Base-by-base conservation (phyloP, 2,113 vertebrate species). In the Bostrychus sinensis region DNA sequence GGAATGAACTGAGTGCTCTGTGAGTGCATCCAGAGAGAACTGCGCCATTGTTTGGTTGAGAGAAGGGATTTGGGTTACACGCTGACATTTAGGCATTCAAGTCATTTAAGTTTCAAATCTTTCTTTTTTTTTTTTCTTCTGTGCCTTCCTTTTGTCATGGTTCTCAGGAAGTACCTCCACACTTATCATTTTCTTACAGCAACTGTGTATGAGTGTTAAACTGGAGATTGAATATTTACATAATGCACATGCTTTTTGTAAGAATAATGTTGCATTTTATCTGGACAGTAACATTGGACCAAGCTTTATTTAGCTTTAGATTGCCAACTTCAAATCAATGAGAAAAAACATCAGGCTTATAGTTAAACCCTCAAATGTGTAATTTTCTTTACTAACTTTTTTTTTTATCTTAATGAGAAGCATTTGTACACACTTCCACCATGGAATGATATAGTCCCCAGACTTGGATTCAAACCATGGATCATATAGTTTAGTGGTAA, bases 21-120 rank as follows among this genome's bases (percentile, higher is more conserved):
- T 66, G 51, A 25, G 25, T 63, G 36, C 50, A 19, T 22, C 38
- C 53, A 55, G 51, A 36, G 56, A 65, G 55, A 62, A 57, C 58
- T 36, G 38, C 59, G 10, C 36, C 62, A 57, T 71, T 77, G 78
- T 81, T 77, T 80, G 34, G 50, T 56, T 65, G 72, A 59, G 46
- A 68, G 55, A 11, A 20, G 34, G 32, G 54, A 72, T 56, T 48
- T 26, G 61, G 66, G 54, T 61, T 60, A 30, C 41, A 42, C 41
- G 54, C 32, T 62, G 51, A n/a, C 57, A 23, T 67, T 65, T 46
- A 45, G 39, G 51, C 37, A 66, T 41, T 62, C 34, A 56, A 50
- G 72, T 72, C 50, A 12, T 53, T 75, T 30, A 45, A 39, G 62
- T 76, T 56, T 55, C 0, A 43, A 66, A 66, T 50, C 7, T 6